Base-by-base conservation (phyloP, 2,888 invertebrate species). In the Caenorhabditis sp. region DNA sequence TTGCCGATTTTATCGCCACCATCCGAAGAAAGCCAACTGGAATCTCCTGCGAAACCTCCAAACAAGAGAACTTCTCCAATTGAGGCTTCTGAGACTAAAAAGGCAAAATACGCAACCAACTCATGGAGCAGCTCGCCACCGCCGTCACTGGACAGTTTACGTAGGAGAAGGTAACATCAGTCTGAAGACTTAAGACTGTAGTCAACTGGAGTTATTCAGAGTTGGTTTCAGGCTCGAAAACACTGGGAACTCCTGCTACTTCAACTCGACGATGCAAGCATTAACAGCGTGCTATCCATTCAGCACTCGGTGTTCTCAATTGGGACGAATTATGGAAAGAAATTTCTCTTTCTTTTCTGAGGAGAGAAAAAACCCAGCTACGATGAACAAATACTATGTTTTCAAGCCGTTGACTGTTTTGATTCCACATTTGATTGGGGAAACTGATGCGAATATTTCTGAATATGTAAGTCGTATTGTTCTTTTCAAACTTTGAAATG, bases 191-290 rank as follows among this genome's bases (percentile, higher is more conserved):
- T 22, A 10, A 22, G 24, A 51, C 8, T n/a, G n/a, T n/a, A n/a
- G 31, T 35, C 31, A 35, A 24, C n/a, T n/a, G n/a, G n/a, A n/a
- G n/a, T n/a, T n/a, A n/a, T n/a, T n/a, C 3, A 24, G 26, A 41
- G 7, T 44, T 35, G n/a, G 19, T 66, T 51, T 49, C 22, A 66
- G 66, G 7, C 35, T 66, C 5, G 31, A 31, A 19, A 66, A 66
- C 22, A 66, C 49, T 22, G 66, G 66, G 4, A 66, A 66, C 16
- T 66, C 66, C 28, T 66, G 66, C 14, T 66, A 49, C 14, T 66
- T 49, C 35, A 66, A 66, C 35, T 28, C 66, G 0, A 51, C 28
- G 19, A 49, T 66, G 66, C 66, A 66, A 51, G 66, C 49, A 24
- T n/a, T 66, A 10, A 19, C 49, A 7, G 28, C 66, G 5, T 51